Evolutionary conservation across 2,113 vertebrate genomes (phyloP), one percentile per base, ranked within the genome.

Genomic region (Pelecanoides urinatrix): DNA sequence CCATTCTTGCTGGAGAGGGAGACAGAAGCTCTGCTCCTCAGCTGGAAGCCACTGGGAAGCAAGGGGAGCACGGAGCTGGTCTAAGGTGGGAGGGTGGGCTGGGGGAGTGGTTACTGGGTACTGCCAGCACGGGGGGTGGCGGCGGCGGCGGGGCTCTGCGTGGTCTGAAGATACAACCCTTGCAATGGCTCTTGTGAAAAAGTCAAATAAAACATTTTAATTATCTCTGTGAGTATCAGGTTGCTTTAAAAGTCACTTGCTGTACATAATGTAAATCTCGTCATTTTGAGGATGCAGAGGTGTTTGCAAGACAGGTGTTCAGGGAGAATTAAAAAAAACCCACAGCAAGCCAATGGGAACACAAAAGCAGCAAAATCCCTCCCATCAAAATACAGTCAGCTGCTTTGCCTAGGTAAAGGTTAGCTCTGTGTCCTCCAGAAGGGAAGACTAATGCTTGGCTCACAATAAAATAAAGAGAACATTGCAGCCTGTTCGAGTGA

Each of bases 401-500:
- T 56, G 23, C 52, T 81, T 55, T 80, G 62, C 30, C 36, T 67
- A 49, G 8, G 49, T 52, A 67, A 88, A 83, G 52, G 44, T 58
- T 27, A 42, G 19, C 19, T 49, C 32, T 50, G 16, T 61, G 53
- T 76, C 44, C 50, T 85, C 53, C n/a, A 72, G 62, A 78, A 95
- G n/a, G 29, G 42, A 80, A 71, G 68, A 80, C 17, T 40, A 47
- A 59, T 66, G 45, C 52, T 70, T 10, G 9, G 49, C 73, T 71
- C 27, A 59, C 56, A 94, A 67, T 63, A 87, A 91, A 93, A 47
- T 44, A 59, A 86, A 53, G 17, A 82, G 36, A 90, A 67, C 42
- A 50, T 30, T 52, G 44, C 19, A 73, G 59, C 29, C 77, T 90
- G 32, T 88, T 88, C 0, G 9, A 90, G 52, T 45, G n/a, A 84